phyloP scores from a whole-genome alignment of 37 sponge, comb jelly and placozoan genomes.

The Oscarella lobularis region DNA sequence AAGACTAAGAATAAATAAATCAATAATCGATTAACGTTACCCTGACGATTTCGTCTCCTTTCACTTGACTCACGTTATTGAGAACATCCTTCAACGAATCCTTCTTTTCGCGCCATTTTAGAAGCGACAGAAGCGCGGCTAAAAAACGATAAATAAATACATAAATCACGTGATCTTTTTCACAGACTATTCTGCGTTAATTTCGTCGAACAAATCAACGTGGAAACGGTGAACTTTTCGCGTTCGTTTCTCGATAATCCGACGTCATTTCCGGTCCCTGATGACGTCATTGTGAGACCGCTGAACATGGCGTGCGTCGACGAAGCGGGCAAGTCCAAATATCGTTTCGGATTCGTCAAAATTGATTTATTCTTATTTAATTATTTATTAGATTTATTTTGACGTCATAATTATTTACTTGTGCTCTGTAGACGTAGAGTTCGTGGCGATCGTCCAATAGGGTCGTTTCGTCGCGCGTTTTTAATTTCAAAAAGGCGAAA shows the following conservation, averaged over 20 bases:
- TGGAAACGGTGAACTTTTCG: constrained; percentile 35
- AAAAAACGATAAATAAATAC: background rate
- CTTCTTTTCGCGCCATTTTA: constrained; percentile 43
- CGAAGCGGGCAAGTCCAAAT: background rate
- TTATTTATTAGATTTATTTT: too few relatives aligned
- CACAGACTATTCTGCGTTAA: constrained; percentile 60
- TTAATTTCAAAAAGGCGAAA: background rate
- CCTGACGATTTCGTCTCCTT: constrained; percentile 54
- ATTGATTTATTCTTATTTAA: background rate
- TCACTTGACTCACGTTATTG: constrained; percentile 15
- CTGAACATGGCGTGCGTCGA: background rate
- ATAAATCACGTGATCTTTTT: background rate
- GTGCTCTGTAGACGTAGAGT: constrained; percentile 38
- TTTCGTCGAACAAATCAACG: constrained; percentile 50
- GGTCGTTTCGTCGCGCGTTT: constrained; percentile 5
- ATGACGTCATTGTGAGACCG: background rate
- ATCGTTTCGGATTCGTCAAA: background rate
- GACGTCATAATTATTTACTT: too few relatives aligned
- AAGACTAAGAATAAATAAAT: too few relatives aligned
- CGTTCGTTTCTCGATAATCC: background rate
- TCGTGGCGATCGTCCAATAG: constrained; percentile 49
- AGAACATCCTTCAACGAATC: constrained; percentile 21
- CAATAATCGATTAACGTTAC: constrained; percentile 15
- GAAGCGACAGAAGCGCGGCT: constrained; percentile 48
- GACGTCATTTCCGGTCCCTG: too few relatives aligned